These are phyloP conservation scores for Eumerus sabulonum DNA, from an alignment of 2,888 invertebrate species.

Conservation along the genomic window DNA sequence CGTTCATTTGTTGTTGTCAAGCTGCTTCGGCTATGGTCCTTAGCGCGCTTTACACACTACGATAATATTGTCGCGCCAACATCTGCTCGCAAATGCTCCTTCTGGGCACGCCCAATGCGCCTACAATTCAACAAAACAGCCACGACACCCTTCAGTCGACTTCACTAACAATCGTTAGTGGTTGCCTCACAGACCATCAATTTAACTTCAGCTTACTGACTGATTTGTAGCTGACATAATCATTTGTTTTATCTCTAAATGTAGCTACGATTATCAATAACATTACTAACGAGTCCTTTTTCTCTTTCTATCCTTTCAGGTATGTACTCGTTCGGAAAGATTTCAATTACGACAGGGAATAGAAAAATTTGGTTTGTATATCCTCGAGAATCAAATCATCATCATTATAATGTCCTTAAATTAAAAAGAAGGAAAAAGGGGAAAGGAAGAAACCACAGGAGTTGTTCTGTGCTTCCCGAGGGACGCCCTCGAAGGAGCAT, in stretches of 20 bases:
- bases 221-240: conserved; percentile 13
- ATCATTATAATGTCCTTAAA: conserved; percentile 9
- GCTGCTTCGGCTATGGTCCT: background rate
- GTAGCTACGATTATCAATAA: background rate
- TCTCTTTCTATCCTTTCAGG: conserved; percentile 23
- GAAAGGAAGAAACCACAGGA: background rate
- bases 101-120: background rate
- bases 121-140: no score
- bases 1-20: conserved; percentile 8
- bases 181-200: conserved; percentile 7
- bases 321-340: conserved; percentile 1
- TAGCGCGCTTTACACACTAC: no score
- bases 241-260: background rate
- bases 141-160: no score
- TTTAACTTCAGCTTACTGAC: conserved; percentile 18
- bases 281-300: background rate
- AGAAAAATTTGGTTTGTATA: conserved; percentile 26
- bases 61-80: background rate
- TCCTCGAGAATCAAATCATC: conserved; percentile 17
- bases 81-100: background rate
- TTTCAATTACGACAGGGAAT: conserved; percentile 3
- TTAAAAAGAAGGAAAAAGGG: conserved; percentile 1
- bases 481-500: no score
- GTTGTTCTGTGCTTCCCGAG: background rate
- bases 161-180: background rate